Conservation (phyloP, 64 coral and sea anemone genomes). For the Porites australiensis region DNA sequence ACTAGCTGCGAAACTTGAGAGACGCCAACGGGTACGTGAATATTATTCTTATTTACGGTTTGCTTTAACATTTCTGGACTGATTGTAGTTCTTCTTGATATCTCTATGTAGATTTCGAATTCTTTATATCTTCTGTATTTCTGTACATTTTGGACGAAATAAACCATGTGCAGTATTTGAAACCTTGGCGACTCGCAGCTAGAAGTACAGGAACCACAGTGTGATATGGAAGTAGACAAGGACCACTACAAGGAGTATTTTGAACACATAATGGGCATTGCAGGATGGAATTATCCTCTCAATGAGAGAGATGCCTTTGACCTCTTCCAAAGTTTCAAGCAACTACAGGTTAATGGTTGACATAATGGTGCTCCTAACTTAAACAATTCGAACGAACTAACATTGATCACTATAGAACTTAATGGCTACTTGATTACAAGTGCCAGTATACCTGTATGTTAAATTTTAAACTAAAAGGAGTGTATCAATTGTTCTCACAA, state of each 20-base stretch:
- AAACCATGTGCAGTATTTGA: no score
- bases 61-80: no score
- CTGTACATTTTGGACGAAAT: no score
- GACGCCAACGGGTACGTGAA: no score
- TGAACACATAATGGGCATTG: conserved; percentile 61
- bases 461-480: neutral
- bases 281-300: conserved; percentile 25
- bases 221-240: conserved; percentile 54
- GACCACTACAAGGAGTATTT: conserved; percentile 64
- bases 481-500: neutral
- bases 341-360: conserved; percentile 16
- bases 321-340: conserved; percentile 29
- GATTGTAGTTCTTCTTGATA: no score
- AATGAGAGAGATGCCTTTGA: conserved; percentile 42
- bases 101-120: no score
- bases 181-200: no score
- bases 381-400: neutral
- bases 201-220: conserved; percentile 40
- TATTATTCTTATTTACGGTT: no score
- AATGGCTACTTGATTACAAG: conserved; percentile 8
- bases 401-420: neutral
- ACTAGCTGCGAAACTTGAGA: no score
- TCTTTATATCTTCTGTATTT: no score
- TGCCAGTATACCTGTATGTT: conserved; percentile 15
- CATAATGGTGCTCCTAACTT: neutral